Conservation (phyloP, 2,113 vertebrate genomes). For the Urocolius indicus region DNA sequence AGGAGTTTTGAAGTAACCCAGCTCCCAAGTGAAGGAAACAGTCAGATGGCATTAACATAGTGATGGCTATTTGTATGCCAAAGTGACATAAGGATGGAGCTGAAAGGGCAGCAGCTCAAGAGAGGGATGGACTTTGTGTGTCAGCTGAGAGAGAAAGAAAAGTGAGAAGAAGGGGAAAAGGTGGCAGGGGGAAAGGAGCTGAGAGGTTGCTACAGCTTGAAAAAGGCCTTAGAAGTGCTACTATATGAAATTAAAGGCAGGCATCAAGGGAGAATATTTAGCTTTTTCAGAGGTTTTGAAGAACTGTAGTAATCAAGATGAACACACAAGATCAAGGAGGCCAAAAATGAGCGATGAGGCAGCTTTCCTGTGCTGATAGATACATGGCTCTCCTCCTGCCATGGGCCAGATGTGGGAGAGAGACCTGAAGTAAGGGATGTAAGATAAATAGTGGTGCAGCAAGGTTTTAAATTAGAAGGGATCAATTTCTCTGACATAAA, state of each 20-base stretch:
- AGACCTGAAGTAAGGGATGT: background rate
- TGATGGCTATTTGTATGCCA: background rate
- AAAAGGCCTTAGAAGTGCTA: slow-evolving; percentile 6
- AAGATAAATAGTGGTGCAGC: slow-evolving; percentile 26
- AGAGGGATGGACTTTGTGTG: background rate
- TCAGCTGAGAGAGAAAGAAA: background rate
- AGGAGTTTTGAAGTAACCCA: background rate
- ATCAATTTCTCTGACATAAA: slow-evolving; percentile 46
- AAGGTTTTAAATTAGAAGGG: slow-evolving; percentile 39
- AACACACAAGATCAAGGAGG: slow-evolving; percentile 28
- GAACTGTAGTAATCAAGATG: slow-evolving; percentile 5
- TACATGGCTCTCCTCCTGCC: slow-evolving; percentile 25
- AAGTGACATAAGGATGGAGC: background rate
- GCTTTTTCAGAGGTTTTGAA: slow-evolving; percentile 17
- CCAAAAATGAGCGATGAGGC: slow-evolving; percentile 52
- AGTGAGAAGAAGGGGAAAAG: background rate
- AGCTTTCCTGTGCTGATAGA: slow-evolving; percentile 32
- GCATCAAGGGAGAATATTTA: background rate
- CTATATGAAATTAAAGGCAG: background rate
- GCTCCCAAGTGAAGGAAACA: background rate
- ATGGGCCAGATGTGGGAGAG: background rate
- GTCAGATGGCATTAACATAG: background rate
- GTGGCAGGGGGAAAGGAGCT: background rate
- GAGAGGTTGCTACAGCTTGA: background rate
- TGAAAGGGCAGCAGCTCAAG: background rate